Conservation (phyloP, 2,888 invertebrate species). For the Stenolophus ochropezus region DNA sequence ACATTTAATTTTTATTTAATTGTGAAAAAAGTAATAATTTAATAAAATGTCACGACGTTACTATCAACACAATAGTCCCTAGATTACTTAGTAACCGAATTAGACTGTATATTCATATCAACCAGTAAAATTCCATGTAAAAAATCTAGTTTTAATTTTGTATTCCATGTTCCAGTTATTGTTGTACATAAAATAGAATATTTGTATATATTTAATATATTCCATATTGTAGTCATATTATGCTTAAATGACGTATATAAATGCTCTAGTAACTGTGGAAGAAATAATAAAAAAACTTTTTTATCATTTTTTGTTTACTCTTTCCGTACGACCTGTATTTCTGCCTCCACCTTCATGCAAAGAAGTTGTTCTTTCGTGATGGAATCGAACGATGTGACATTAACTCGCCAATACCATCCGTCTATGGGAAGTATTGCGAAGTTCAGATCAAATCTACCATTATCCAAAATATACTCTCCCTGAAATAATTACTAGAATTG, state of each 20-base stretch:
- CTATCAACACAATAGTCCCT: too few species aligned
- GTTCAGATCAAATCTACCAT: constrained; percentile 30
- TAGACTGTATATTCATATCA: too few species aligned
- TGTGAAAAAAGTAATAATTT: too few species aligned
- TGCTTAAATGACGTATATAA: constrained; percentile 41
- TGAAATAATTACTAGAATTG: constrained; percentile 5
- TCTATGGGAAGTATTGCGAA: constrained; percentile 19
- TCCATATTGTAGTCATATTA: constrained; percentile 31
- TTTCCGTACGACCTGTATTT: background rate
- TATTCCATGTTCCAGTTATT: constrained; percentile 39
- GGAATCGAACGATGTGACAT: constrained; percentile 8
- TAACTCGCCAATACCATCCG: constrained; percentile 27
- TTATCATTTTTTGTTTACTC: background rate
- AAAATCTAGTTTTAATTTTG: constrained; percentile 28
- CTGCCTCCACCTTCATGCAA: constrained; percentile 39
- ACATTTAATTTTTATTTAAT: too few species aligned
- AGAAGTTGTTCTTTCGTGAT: constrained; percentile 9
- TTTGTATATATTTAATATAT: constrained; percentile 50
- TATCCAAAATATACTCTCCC: constrained; percentile 20
- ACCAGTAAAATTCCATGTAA: constrained; percentile 35
- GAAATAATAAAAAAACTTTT: constrained; percentile 29
- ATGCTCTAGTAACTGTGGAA: constrained; percentile 26
- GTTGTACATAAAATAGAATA: constrained; percentile 43
- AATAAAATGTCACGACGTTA: too few species aligned
- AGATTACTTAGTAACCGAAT: too few species aligned